A percentile compares a stretch with the other conserved stretches of the same genome.
Evolutionary conservation across 2,888 invertebrate genomes (phyloP).

Genomic region (Subacronicta megacephala): DNA sequence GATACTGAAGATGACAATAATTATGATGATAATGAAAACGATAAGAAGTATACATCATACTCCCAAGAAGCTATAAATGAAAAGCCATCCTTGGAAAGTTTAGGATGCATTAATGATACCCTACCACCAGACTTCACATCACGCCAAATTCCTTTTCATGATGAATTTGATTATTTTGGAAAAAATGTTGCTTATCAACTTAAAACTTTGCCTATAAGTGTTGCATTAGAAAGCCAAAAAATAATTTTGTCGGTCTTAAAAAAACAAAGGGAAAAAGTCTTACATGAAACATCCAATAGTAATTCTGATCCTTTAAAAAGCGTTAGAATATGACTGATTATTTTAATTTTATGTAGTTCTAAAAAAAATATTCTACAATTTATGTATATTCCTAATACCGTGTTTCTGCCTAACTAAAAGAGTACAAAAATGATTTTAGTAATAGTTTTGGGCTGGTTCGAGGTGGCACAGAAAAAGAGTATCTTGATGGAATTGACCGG

Average conservation of each 20-base stretch:
- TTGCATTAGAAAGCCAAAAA: constrained; percentile 50
- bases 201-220: constrained; percentile 38
- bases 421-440: too few relatives aligned
- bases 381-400: too few relatives aligned
- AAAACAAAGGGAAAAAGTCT: constrained; percentile 24
- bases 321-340: background rate
- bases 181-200: constrained; percentile 52
- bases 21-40: constrained; percentile 5
- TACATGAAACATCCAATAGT: constrained; percentile 2
- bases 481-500: too few relatives aligned
- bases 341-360: too few relatives aligned
- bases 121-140: background rate
- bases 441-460: too few relatives aligned
- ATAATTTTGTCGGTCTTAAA: constrained; percentile 25
- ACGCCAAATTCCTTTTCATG: constrained; percentile 3
- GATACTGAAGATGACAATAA: constrained; percentile 2
- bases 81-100: constrained; percentile 4
- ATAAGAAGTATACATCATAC: background rate
- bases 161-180: constrained; percentile 34
- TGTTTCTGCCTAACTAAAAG: too few relatives aligned
- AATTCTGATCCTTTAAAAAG: constrained; percentile 14
- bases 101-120: constrained; percentile 2
- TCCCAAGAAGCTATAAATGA: background rate
- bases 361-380: too few relatives aligned
- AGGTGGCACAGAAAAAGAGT: too few relatives aligned